Conservation (phyloP, 2,888 invertebrate genomes). For the Parnassius glacialis region DNA sequence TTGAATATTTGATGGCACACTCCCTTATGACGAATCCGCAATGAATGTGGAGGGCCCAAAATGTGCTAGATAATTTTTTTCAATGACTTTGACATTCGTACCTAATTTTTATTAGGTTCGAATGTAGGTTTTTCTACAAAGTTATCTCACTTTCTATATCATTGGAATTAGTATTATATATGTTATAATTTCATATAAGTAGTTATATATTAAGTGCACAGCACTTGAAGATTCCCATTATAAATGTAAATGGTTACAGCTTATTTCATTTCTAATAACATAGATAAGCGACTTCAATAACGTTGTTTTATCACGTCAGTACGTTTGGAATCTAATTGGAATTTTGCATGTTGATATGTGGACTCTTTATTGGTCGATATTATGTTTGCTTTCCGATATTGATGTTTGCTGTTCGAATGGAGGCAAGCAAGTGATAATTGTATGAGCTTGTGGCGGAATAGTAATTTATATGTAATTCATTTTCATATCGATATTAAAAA, state of each 20-base stretch:
- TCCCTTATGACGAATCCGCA: slow-evolving; percentile 76
- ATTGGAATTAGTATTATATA: slow-evolving; percentile 5
- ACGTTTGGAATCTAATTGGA: slow-evolving; percentile 79
- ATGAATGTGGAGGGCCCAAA: slow-evolving; percentile 62
- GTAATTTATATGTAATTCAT: slow-evolving; percentile 16
- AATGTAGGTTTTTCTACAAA: too few relatives aligned
- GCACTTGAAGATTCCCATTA: slow-evolving; percentile 71
- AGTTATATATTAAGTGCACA: slow-evolving; percentile 58
- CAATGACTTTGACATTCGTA: slow-evolving; percentile 40
- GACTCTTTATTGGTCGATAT: slow-evolving; percentile 78
- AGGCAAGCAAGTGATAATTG: slow-evolving; percentile 43
- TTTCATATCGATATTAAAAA: neutral
- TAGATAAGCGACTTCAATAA: slow-evolving; percentile 78
- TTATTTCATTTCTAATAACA: slow-evolving; percentile 79
- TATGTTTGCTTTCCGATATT: slow-evolving; percentile 77
- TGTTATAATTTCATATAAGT: slow-evolving; percentile 38
- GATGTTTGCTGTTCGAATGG: slow-evolving; percentile 69
- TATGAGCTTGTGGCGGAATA: slow-evolving; percentile 12
- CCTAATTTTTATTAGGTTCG: neutral
- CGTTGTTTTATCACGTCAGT: slow-evolving; percentile 77
- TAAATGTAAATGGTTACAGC: slow-evolving; percentile 76
- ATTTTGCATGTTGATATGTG: slow-evolving; percentile 79
- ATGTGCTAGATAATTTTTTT: slow-evolving; percentile 68
- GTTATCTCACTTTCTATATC: too few relatives aligned
- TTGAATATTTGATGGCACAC: slow-evolving; percentile 80